phyloP scores from a whole-genome alignment of 1,140 invertebrate genomes.

The Aphidius ervi region DNA sequence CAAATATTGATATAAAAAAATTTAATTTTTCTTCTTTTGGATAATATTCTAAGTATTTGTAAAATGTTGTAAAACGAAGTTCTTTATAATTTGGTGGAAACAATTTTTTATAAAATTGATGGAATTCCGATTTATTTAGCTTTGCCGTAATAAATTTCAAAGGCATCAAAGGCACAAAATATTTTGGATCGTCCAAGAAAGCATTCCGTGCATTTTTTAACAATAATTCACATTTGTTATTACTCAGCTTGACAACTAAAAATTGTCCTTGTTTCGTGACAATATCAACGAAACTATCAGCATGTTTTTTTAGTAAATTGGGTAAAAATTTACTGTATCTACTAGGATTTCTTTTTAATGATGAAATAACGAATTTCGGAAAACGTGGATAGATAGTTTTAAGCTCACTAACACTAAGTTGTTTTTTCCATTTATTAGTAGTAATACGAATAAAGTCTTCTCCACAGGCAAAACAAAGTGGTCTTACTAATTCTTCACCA shows the following conservation, averaged over 20 bases:
- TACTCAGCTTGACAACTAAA: no score
- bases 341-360: conserved; percentile 6
- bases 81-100: conserved; percentile 24
- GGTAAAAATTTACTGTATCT: conserved; percentile 25
- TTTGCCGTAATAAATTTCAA: conserved; percentile 28
- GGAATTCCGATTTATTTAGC: conserved; percentile 29
- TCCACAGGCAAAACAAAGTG: no score
- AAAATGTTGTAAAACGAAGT: conserved; percentile 21
- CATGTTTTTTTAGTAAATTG: conserved; percentile 27
- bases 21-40: conserved; percentile 17
- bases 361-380: no score
- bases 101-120: conserved; percentile 29
- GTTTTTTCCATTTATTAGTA: no score
- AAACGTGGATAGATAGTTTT: no score
- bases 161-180: conserved; percentile 22
- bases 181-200: background rate
- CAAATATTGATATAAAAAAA: no score
- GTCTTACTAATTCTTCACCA: no score
- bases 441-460: no score
- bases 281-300: conserved; percentile 24
- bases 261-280: conserved; percentile 11
- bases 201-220: no score
- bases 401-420: no score
- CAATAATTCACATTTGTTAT: no score
- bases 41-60: conserved; percentile 31